Evolutionary conservation across 2,888 invertebrate species (phyloP).

Genomic region (Actias luna): DNA sequence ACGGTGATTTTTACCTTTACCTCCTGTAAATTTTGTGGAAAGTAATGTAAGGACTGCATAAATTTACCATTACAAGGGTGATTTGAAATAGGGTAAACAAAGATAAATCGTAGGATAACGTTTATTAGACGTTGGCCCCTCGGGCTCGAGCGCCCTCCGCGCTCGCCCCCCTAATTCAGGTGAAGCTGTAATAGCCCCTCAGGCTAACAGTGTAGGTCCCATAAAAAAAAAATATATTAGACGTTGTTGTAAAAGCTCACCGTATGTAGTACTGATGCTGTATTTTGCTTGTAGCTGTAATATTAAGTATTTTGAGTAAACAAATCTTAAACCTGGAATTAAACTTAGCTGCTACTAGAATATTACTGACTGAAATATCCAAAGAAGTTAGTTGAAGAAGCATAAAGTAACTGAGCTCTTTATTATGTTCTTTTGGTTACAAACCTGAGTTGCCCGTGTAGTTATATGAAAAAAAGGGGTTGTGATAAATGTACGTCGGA

Average conservation of each 20-base stretch:
- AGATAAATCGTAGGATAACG: constrained; percentile 26
- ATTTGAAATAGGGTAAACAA: constrained; percentile 20
- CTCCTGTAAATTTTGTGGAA: constrained; percentile 16
- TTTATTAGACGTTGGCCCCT: constrained; percentile 27
- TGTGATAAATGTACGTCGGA: constrained; percentile 59
- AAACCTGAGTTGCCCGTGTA: constrained; percentile 2
- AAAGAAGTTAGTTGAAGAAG: not conserved
- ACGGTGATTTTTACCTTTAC: constrained; percentile 16
- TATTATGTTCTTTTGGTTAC: not conserved
- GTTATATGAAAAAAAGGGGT: constrained; percentile 38
- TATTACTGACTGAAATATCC: not conserved
- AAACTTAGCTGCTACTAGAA: not conserved
- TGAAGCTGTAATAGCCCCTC: too few relatives aligned
- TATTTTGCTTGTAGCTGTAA: constrained; percentile 22
- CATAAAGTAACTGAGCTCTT: constrained; percentile 4
- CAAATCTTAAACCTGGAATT: not conserved
- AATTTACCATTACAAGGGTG: constrained; percentile 24
- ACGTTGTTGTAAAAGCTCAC: constrained; percentile 24
- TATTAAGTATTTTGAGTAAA: constrained; percentile 16
- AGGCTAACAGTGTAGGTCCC: too few relatives aligned
- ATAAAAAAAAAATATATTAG: too few relatives aligned
- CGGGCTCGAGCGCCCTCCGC: too few relatives aligned
- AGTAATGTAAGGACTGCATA: constrained; percentile 16
- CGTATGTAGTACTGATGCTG: constrained; percentile 22
- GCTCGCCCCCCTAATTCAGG: too few relatives aligned